Evolutionary conservation across 2,888 invertebrate species (phyloP).

Genomic region (Morpho deidamia): DNA sequence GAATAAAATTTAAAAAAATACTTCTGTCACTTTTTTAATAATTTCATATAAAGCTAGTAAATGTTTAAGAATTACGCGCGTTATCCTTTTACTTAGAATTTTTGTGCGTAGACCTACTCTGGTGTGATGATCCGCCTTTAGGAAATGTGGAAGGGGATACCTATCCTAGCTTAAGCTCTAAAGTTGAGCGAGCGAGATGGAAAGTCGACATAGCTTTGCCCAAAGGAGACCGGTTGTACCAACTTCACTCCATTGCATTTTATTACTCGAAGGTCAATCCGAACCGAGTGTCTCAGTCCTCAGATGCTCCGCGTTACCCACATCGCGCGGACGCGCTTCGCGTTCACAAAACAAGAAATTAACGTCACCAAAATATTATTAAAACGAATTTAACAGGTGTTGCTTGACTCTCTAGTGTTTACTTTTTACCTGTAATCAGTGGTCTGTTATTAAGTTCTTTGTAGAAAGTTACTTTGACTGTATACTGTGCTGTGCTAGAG

Average conservation of each 20-base stretch:
- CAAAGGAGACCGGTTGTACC: constrained; percentile 63
- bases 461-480: constrained; percentile 34
- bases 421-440: constrained; percentile 17
- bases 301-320: constrained; percentile 40
- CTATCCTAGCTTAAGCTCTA: constrained; percentile 3
- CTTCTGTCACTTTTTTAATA: no score
- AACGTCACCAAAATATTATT: constrained; percentile 38
- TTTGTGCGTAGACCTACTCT: no score
- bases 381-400: constrained; percentile 9
- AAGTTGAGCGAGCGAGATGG: constrained; percentile 12
- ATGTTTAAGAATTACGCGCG: no score
- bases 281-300: constrained; percentile 31
- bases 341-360: constrained; percentile 31
- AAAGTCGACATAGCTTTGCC: constrained; percentile 61
- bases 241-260: constrained; percentile 61
- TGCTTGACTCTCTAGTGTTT: constrained; percentile 9
- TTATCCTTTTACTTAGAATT: no score
- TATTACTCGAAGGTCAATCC: constrained; percentile 64
- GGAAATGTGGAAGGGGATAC: background rate
- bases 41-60: no score
- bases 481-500: constrained; percentile 40
- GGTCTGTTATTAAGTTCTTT: constrained; percentile 3
- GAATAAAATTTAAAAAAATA: no score
- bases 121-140: background rate
- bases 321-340: constrained; percentile 34